Evolutionary conservation across 2,113 vertebrate species (phyloP), one percentile per base, ranked within the genome.

Genomic region (Craseonycteris thonglongyai): DNA sequence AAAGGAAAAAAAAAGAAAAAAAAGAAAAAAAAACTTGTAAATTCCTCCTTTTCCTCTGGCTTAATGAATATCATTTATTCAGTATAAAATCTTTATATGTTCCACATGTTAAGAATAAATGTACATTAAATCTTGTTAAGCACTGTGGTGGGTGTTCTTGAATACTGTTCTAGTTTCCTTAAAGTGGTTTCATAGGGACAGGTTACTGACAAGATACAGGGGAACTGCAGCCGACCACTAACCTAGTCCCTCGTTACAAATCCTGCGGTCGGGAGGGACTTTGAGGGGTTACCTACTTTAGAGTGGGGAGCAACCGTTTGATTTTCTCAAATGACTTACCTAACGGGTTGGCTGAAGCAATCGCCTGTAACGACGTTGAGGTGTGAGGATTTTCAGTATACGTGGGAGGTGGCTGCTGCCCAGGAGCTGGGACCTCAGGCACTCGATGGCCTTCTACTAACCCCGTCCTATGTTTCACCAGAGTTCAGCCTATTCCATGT

Each of bases 21-120:
- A 97, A 98, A 97, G 98, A 98, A 86, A 96, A 98, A 98, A 98
- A 98, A 99, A 99, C 98, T 99, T 98, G 99, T 99, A 99, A 99
- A 99, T 99, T 99, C 98, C 98, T 99, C 98, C 98, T 99, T 99
- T 98, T 99, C 99, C 99, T 98, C 99, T 99, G 98, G 99, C 98
- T 99, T 98, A 98, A 99, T 99, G 98, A 99, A 99, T 99, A 99
- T 99, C 98, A 99, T 99, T 99, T 99, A 99, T 99, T 99, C 99
- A 99, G 98, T 99, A 99, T 99, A 99, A 99, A 99, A 99, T 99
- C 99, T 99, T 99, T 99, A 99, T 99, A 99, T 99, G 99, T 99
- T 99, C 99, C 99, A 99, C 99, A 99, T 99, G 99, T 99, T 99
- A 99, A 99, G 98, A 99, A 99, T 99, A 99, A 99, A 99, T 99